phyloP scores from a whole-genome alignment of 2,797 vertebrate genomes.

The Selene dorsalis region DNA sequence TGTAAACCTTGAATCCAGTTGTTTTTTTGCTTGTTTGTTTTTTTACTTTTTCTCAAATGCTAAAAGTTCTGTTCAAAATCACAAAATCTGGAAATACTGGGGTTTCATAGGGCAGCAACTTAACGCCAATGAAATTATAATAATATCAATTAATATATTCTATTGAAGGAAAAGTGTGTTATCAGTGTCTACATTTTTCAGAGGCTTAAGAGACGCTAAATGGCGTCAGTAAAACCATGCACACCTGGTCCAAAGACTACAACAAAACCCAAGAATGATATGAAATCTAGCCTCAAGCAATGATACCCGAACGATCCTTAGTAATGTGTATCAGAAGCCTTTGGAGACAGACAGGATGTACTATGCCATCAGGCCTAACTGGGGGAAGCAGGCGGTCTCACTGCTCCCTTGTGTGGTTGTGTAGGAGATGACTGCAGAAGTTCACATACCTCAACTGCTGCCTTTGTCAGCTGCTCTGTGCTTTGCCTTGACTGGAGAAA shows the following conservation, averaged over 20 bases:
- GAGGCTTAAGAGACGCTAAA: not conserved
- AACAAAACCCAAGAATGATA: not conserved
- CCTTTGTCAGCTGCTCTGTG: slow-evolving; percentile 66
- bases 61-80: not conserved
- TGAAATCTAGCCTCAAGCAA: not conserved
- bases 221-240: slow-evolving; percentile 5
- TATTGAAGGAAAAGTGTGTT: slow-evolving; percentile 1
- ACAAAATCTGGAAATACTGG: not conserved
- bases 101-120: not conserved
- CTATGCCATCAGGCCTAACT: slow-evolving; percentile 45
- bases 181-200: not conserved
- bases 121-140: slow-evolving; percentile 6
- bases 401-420: slow-evolving; percentile 51
- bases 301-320: slow-evolving; percentile 24
- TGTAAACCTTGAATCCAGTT: too few relatives aligned
- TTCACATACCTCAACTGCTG: slow-evolving; percentile 74
- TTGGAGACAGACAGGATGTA: slow-evolving; percentile 52
- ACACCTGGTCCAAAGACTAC: not conserved
- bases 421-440: slow-evolving; percentile 43
- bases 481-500: slow-evolving; percentile 69
- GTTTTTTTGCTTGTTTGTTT: too few relatives aligned
- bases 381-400: slow-evolving; percentile 47
- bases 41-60: not conserved
- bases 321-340: slow-evolving; percentile 15
- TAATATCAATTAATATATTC: slow-evolving; percentile 1